These are phyloP conservation scores for Molossus molossus DNA, from an alignment of 2,797 vertebrate genomes.

Conservation along the genomic window DNA sequence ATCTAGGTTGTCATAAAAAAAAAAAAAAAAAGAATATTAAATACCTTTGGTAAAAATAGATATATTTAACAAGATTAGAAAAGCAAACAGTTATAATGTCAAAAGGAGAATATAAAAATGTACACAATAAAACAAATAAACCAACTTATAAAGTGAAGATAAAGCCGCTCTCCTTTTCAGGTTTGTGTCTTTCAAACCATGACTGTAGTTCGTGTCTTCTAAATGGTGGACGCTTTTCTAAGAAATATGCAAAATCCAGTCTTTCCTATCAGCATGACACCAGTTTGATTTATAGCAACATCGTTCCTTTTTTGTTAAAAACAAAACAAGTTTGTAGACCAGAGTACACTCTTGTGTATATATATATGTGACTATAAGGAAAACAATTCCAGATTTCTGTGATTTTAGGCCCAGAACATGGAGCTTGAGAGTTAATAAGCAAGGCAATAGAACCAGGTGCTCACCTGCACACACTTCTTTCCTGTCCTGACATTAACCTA, in stretches of 20 bases:
- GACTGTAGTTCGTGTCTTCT: constrained; percentile 87
- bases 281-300: constrained; percentile 83
- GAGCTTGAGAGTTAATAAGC: constrained; percentile 85
- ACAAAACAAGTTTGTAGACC: constrained; percentile 84
- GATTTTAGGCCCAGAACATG: constrained; percentile 85
- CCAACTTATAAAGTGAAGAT: constrained; percentile 87
- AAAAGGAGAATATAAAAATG: constrained; percentile 93
- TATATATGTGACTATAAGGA: constrained; percentile 82
- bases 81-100: constrained; percentile 91
- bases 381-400: constrained; percentile 86
- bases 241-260: constrained; percentile 86
- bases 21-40: constrained; percentile 91
- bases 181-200: constrained; percentile 85
- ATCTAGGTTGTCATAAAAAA: constrained; percentile 91
- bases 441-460: constrained; percentile 84
- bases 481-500: constrained; percentile 86
- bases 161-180: constrained; percentile 86
- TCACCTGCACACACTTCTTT: constrained; percentile 77
- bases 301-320: constrained; percentile 79
- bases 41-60: constrained; percentile 95
- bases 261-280: constrained; percentile 85
- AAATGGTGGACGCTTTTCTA: constrained; percentile 85
- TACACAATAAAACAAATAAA: constrained; percentile 91
- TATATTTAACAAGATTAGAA: constrained; percentile 93
- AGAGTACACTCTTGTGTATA: constrained; percentile 83